Percentiles rank a stretch among this genome's conserved stretches.
phyloP scores from a whole-genome alignment of 2,113 vertebrate species.

The Arvicanthis niloticus region DNA sequence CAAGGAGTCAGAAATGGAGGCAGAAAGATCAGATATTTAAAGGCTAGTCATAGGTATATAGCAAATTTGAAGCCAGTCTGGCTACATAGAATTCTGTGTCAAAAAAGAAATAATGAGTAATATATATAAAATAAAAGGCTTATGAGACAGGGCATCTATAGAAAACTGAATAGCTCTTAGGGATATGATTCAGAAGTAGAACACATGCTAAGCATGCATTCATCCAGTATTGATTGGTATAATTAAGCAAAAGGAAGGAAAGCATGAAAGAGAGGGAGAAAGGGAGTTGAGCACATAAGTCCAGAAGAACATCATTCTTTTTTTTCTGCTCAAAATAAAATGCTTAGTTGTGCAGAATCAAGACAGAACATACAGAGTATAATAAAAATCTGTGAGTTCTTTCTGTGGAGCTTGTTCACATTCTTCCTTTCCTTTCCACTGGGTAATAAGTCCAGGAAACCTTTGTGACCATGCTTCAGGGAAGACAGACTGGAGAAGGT shows the following conservation, averaged over 20 bases:
- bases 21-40: not conserved
- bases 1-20: not conserved
- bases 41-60: not conserved
- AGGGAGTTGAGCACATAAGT: not conserved
- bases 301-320: not conserved
- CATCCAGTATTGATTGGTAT: not conserved
- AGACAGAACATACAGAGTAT: not conserved
- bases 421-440: not conserved
- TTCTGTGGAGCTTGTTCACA: not conserved
- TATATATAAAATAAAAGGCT: too few species aligned
- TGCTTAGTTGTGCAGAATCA: not conserved
- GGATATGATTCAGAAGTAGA: not conserved
- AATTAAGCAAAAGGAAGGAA: not conserved
- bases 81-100: not conserved
- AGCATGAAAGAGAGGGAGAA: not conserved
- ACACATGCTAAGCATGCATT: not conserved
- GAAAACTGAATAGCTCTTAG: not conserved
- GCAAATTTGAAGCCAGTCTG: not conserved
- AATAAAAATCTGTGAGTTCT: rapidly evolving
- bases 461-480: not conserved
- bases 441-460: not conserved
- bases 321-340: not conserved
- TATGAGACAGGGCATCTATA: not conserved
- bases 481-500: not conserved
- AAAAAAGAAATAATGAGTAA: not conserved